Conservation (phyloP, 2,113 vertebrate species). For the Puma concolor region DNA sequence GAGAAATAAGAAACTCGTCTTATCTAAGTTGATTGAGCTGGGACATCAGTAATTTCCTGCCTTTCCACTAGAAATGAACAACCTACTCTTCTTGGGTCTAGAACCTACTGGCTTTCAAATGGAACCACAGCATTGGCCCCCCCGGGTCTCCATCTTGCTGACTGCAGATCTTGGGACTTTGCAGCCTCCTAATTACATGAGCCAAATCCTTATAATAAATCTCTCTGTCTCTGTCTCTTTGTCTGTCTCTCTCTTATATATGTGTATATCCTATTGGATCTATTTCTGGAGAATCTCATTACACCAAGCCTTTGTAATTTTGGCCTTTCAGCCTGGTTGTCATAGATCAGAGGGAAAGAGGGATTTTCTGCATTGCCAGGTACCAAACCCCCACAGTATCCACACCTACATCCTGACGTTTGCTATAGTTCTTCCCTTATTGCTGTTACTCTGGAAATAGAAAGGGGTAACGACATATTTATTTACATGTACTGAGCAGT, state of each 20-base stretch:
- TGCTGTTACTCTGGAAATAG: conserved; percentile 29
- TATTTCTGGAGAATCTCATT: background rate
- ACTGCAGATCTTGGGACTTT: background rate
- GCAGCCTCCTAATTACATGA: background rate
- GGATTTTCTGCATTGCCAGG: background rate
- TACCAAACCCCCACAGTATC: background rate
- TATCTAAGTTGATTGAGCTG: background rate
- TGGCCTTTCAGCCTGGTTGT: background rate
- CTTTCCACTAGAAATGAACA: background rate
- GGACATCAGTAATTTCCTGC: background rate
- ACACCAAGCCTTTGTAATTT: background rate
- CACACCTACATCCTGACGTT: background rate
- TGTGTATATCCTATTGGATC: background rate
- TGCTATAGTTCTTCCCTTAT: background rate
- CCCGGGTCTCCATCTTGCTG: background rate
- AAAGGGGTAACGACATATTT: conserved; percentile 43
- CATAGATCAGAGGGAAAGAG: background rate
- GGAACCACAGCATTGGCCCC: background rate
- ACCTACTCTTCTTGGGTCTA: background rate
- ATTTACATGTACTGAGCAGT: background rate
- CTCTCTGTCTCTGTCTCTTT: background rate
- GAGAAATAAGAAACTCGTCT: background rate
- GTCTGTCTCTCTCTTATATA: background rate
- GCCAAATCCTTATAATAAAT: background rate
- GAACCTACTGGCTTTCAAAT: background rate